These are phyloP conservation scores for Sturnira hondurensis DNA, from an alignment of 2,113 vertebrate genomes.

Conservation along the genomic window DNA sequence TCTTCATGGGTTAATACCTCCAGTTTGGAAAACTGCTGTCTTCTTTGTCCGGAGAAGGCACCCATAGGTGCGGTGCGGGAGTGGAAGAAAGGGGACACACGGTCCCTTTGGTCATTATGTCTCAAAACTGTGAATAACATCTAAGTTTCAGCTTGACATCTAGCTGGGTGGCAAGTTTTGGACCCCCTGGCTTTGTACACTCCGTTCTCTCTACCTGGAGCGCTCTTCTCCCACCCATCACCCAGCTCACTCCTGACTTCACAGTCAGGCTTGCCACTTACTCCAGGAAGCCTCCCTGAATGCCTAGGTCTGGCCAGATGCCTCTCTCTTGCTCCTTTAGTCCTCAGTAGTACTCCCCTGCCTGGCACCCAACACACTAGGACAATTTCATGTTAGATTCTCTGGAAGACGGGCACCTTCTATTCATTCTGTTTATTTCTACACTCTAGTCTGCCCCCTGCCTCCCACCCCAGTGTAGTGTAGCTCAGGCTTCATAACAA, in stretches of 20 bases:
- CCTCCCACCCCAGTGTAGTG: no score
- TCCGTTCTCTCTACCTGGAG: background rate
- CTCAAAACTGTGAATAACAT: background rate
- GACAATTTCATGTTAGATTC: background rate
- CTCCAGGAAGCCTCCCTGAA: background rate
- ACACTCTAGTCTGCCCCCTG: no score
- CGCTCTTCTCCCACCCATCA: background rate
- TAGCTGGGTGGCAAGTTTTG: background rate
- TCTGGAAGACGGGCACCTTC: background rate
- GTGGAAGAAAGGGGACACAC: background rate
- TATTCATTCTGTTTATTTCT: background rate
- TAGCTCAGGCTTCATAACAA: background rate
- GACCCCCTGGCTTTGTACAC: background rate
- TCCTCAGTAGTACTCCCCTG: background rate
- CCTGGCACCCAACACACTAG: no score
- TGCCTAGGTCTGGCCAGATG: background rate
- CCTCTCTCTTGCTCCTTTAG: background rate
- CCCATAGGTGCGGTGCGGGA: background rate
- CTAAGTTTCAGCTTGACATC: background rate
- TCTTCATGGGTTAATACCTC: background rate
- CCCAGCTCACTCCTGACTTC: background rate
- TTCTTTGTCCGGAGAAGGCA: background rate
- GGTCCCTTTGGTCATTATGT: background rate
- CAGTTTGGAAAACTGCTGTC: background rate
- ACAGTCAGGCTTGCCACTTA: background rate